phyloP scores from a whole-genome alignment of 2,888 invertebrate species.

The Zaprionus obscuricornis region DNA sequence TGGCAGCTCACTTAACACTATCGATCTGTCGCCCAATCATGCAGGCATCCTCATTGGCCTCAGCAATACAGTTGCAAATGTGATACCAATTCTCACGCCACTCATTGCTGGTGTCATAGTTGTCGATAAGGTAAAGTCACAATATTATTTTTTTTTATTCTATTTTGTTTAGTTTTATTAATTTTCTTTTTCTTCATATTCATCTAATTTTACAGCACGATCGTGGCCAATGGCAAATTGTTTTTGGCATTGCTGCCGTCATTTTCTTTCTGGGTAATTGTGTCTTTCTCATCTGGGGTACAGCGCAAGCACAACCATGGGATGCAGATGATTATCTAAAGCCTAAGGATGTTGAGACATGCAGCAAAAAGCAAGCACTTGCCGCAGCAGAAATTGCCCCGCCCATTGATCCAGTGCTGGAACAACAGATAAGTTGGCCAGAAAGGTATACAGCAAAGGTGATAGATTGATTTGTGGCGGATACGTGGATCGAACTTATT shows the following conservation, averaged over 20 bases:
- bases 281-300: conserved; percentile 88
- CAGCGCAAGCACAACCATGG: conserved; percentile 88
- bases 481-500: conserved; percentile 38
- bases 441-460: conserved; percentile 51
- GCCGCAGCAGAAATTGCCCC: conserved; percentile 34
- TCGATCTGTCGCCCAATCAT: conserved; percentile 88
- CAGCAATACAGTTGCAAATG: conserved; percentile 86
- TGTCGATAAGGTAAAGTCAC: conserved; percentile 77
- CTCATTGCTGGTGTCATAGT: conserved; percentile 85
- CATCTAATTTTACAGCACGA: conserved; percentile 76
- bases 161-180: background rate
- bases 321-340: conserved; percentile 85
- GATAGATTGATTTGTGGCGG: conserved; percentile 42
- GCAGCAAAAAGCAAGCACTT: conserved; percentile 2
- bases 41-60: conserved; percentile 88
- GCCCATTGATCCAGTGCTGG: conserved; percentile 60
- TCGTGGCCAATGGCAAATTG: conserved; percentile 88
- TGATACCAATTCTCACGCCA: conserved; percentile 87
- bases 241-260: conserved; percentile 88
- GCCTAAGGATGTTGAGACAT: conserved; percentile 56
- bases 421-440: conserved; percentile 50
- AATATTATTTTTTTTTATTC: conserved; percentile 24
- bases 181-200: background rate
- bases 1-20: conserved; percentile 85
- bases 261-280: conserved; percentile 88